Evolutionary conservation across 1,140 invertebrate species (phyloP).

Genomic region (Leptonema lineaticorne): DNA sequence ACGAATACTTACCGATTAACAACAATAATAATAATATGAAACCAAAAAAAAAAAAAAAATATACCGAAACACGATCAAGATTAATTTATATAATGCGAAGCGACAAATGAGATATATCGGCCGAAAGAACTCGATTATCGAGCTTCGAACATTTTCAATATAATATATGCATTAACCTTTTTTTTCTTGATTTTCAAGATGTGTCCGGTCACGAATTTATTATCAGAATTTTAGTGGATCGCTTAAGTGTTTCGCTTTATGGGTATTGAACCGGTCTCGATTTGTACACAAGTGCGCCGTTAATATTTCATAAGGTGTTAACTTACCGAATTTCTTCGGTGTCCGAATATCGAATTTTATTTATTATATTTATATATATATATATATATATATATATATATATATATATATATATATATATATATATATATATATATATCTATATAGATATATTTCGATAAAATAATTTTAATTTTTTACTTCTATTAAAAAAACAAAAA

Average conservation of each 20-base stretch:
- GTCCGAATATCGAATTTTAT: neutral
- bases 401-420: too few relatives aligned
- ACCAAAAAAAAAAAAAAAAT: too few relatives aligned
- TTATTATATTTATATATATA: neutral
- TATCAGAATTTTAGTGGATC: slow-evolving; percentile 14
- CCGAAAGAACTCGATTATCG: neutral
- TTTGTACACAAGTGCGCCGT: neutral
- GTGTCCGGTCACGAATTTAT: slow-evolving; percentile 23
- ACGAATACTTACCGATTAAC: too few relatives aligned
- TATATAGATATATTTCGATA: too few relatives aligned
- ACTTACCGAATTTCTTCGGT: neutral
- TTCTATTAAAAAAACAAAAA: too few relatives aligned
- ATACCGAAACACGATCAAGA: too few relatives aligned
- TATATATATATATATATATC: too few relatives aligned
- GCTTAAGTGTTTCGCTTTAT: slow-evolving; percentile 21
- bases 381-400: neutral
- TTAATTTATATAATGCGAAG: too few relatives aligned
- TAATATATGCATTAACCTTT: neutral
- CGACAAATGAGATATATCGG: too few relatives aligned
- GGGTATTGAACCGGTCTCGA: slow-evolving; percentile 8
- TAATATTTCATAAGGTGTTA: slow-evolving; percentile 12
- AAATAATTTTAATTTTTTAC: too few relatives aligned
- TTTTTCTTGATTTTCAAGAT: slow-evolving; percentile 7
- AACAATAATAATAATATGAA: too few relatives aligned
- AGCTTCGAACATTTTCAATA: neutral